A percentile compares a stretch with the other conserved stretches of the same genome.
These are phyloP conservation scores for Hystrix brachyura DNA, from an alignment of 2,113 vertebrate species.

Conservation along the genomic window DNA sequence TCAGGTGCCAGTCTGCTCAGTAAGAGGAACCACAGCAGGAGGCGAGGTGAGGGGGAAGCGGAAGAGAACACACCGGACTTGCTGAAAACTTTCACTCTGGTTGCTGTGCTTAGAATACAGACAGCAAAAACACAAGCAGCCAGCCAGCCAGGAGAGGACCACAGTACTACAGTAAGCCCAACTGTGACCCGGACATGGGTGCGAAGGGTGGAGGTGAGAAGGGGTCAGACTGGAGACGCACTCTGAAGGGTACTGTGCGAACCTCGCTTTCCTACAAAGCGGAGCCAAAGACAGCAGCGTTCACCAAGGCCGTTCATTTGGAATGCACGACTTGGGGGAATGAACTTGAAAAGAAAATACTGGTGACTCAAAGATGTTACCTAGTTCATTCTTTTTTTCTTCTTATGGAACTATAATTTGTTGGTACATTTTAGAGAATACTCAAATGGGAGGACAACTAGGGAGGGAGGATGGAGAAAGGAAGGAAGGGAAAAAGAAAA, in stretches of 20 bases:
- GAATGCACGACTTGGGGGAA: neutral
- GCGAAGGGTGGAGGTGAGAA: rapidly evolving
- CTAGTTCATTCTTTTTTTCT: neutral
- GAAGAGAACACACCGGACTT: neutral
- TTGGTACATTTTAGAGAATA: too few relatives aligned
- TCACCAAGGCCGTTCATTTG: neutral
- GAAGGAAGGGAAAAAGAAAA: too few relatives aligned
- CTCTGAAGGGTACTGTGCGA: neutral
- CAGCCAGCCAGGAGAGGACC: neutral
- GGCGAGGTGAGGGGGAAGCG: neutral
- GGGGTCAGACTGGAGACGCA: neutral
- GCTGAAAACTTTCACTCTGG: neutral
- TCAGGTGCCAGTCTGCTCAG: neutral
- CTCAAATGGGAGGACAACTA: too few relatives aligned
- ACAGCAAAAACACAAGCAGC: neutral
- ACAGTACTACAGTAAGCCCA: neutral
- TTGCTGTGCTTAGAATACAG: neutral
- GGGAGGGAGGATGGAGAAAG: too few relatives aligned
- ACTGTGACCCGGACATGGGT: neutral
- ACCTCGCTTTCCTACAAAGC: neutral
- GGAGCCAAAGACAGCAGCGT: neutral
- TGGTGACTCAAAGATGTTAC: neutral
- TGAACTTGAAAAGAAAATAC: neutral
- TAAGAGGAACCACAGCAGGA: neutral
- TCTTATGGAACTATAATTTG: too few relatives aligned